Base-by-base conservation (phyloP, 1,140 invertebrate species). In the Aphelenchoides besseyi region DNA sequence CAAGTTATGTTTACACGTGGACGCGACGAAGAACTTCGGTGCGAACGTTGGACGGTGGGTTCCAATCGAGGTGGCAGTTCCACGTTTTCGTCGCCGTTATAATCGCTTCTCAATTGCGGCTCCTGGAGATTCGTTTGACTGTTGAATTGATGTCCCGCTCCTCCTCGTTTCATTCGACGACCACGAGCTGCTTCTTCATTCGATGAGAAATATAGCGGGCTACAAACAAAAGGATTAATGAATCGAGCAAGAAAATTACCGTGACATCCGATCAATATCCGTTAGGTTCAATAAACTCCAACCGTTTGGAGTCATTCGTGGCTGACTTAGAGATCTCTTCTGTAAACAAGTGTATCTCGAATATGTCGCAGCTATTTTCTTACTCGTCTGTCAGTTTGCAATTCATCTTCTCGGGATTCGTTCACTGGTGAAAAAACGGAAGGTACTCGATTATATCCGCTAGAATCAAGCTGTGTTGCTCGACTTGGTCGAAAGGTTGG, bases 111-210 rank as follows among this genome's bases (percentile, higher is more conserved):
- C 16, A 18, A 12, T 66, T 66, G 62, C 5, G 62, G 23, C 33
- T 66, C 52, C 61, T 68, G 61, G 9, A 69, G 16, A 71, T 69
- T 69, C 12, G 16, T 70, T 69, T 69, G 67, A 37, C 67, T 69
- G 23, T 62, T 66, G 67, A 69, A 69, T 71, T 35, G 64, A 68
- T 69, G 67, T 1, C 57, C 67, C 18, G 61, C 1, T 1, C 68
- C 67, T 8, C 68, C 67, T 16, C 55, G 18, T 48, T 71, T 68
- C 3, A 26, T 68, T 71, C 67, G 26, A 12, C 67, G 61, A 18
- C 67, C 67, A n/a, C 67, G 30, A 23, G 16, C 63, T 12, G 63
- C 63, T 53, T 66, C 63, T 53, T 66, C 63, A n/a, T 23, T 37
- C 26, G 63, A 66, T 30, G 63, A 33, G 30, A 32, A 66, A 53